These are phyloP conservation scores for Athalia cordata DNA, from an alignment of 2,888 invertebrate species.

Conservation along the genomic window DNA sequence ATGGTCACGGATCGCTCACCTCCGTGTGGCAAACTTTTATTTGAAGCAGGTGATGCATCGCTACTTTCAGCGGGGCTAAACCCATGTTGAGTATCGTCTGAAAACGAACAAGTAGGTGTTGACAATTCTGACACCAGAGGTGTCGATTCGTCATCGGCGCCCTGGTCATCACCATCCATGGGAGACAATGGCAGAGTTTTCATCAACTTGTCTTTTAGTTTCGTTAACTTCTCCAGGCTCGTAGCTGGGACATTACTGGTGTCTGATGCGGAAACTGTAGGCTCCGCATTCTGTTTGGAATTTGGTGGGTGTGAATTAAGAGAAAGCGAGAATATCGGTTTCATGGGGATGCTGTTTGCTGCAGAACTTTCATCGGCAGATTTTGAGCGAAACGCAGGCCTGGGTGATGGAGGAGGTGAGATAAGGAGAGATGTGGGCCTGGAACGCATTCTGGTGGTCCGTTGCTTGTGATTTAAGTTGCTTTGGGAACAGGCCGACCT, in stretches of 20 bases:
- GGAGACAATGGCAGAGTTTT: slow-evolving; percentile 47
- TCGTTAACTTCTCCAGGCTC: slow-evolving; percentile 60
- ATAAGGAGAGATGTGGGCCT: slow-evolving; percentile 64
- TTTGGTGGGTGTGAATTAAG: neutral
- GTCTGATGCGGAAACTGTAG: neutral
- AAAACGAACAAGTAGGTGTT: slow-evolving; percentile 67
- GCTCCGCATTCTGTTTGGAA: slow-evolving; percentile 9
- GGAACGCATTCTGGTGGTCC: slow-evolving; percentile 42
- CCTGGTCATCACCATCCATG: slow-evolving; percentile 53
- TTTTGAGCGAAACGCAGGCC: slow-evolving; percentile 64
- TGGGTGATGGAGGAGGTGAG: slow-evolving; percentile 67
- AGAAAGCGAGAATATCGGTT: slow-evolving; percentile 29
- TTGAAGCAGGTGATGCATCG: slow-evolving; percentile 58
- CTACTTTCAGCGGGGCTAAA: slow-evolving; percentile 60
- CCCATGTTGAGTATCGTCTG: slow-evolving; percentile 59
- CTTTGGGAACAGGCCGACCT: slow-evolving; percentile 61
- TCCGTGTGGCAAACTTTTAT: slow-evolving; percentile 56
- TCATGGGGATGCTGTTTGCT: slow-evolving; percentile 32
- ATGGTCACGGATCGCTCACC: slow-evolving; percentile 56
- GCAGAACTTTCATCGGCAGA: slow-evolving; percentile 64
- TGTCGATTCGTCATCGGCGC: slow-evolving; percentile 82
- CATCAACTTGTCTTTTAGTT: slow-evolving; percentile 62
- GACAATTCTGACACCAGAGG: slow-evolving; percentile 78
- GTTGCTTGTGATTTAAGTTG: slow-evolving; percentile 37
- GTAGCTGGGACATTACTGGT: slow-evolving; percentile 51